Evolutionary conservation across 1,140 invertebrate genomes (phyloP), one percentile per base, ranked within the genome.

Genomic region (Drosophila jambulina): DNA sequence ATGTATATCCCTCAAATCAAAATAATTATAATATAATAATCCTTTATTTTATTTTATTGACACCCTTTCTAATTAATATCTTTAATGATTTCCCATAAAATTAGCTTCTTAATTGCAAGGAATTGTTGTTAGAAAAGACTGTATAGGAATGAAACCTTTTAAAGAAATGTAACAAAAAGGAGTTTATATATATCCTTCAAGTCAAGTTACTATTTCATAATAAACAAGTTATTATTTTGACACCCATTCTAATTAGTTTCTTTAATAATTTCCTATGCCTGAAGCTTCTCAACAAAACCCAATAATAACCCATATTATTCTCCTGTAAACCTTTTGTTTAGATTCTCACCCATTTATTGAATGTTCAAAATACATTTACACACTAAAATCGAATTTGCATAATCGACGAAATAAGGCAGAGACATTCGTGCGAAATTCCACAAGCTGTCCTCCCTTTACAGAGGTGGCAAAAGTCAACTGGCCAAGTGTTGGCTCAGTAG

Each of bases 401-500:
- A 72, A 72, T 60, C 68, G 53, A 43, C 27, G 10, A 53, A 54
- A 58, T 32, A 43, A 48, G 19, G 9, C 53, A 56, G 67, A 59
- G 40, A 51, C 4, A 29, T n/a, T 27, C 48, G 71, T 87, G 80
- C 54, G 80, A 87, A 87, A 87, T 87, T 67, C 80, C 70, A 57
- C 79, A 78, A 61, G 58, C 40, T 43, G 63, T 34, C 62, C 9
- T 63, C 54, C 51, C 45, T 46, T 57, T 29, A 46, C 21, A 25
- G 59, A 78, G 74, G 80, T 88, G 84, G 72, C 72, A 75, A 88
- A 71, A 87, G 84, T 88, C 77, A 88, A 84, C 85, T 80, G 32
- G 49, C 80, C 51, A 78, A 60, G 80, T 84, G 60, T 68, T 70
- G 62, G 67, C 68, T 61, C 36, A 71, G 71, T 27, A 48, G 10